Conservation (phyloP, 2,888 invertebrate genomes). For the Chesias legatella region DNA sequence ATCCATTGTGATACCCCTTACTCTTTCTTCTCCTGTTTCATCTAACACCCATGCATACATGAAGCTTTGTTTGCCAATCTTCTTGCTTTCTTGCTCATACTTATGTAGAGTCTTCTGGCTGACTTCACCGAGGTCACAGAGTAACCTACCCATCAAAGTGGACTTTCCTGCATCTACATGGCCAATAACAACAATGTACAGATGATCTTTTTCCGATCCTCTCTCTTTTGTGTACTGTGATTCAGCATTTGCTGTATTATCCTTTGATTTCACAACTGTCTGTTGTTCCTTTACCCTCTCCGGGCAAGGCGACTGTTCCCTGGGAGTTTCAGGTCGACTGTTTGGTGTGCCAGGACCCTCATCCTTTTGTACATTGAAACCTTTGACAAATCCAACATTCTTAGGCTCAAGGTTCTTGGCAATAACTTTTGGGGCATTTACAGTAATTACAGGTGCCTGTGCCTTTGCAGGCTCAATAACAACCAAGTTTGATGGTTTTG, state of each 20-base stretch:
- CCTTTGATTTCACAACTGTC: constrained; percentile 69
- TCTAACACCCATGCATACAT: constrained; percentile 99
- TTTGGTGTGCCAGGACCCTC: constrained; percentile 29
- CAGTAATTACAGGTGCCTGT: constrained; percentile 47
- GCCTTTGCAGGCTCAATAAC: constrained; percentile 50
- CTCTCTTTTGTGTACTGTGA: constrained; percentile 86
- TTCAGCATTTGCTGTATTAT: constrained; percentile 80
- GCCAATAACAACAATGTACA: constrained; percentile 95
- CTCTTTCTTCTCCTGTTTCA: constrained; percentile 98
- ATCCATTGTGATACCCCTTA: constrained; percentile 99
- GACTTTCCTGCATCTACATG: constrained; percentile 99
- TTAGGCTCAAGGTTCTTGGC: constrained; percentile 69
- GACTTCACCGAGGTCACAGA: constrained; percentile 93
- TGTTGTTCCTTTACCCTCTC: constrained; percentile 76
- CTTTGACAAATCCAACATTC: constrained; percentile 70
- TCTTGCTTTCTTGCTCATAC: constrained; percentile 98
- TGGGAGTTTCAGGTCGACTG: constrained; percentile 77
- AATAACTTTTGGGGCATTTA: constrained; percentile 57
- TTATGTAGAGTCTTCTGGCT: constrained; percentile 95
- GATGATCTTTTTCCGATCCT: constrained; percentile 89
- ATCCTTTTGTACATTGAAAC: constrained; percentile 75
- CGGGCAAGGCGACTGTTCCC: constrained; percentile 85
- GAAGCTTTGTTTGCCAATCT: constrained; percentile 98
- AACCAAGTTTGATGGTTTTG: constrained; percentile 40
- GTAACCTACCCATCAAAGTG: constrained; percentile 96